Evolutionary conservation across 2,113 vertebrate species (phyloP).

Genomic region (Amazona guildingii): DNA sequence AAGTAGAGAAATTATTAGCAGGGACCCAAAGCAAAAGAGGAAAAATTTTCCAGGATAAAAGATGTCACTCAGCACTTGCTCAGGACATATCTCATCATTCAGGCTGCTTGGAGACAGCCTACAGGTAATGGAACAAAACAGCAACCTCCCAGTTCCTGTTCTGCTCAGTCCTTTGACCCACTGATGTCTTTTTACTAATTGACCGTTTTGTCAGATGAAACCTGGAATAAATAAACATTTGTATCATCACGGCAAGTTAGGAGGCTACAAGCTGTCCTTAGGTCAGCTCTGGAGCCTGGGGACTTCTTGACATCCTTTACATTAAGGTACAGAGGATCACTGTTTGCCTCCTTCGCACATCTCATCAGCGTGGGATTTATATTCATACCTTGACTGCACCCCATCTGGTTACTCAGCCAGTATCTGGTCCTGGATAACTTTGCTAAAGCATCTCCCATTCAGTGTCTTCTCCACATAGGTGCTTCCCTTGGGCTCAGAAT

Average conservation of each 20-base stretch:
- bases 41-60: background rate
- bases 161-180: background rate
- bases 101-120: background rate
- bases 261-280: background rate
- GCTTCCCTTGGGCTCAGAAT: background rate
- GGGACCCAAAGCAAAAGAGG: background rate
- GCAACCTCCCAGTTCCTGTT: background rate
- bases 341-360: background rate
- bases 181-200: background rate
- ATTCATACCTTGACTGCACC: background rate
- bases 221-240: background rate
- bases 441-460: background rate
- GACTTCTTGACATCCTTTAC: background rate
- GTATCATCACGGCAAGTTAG: background rate
- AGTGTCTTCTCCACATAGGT: accelerated
- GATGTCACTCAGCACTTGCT: background rate
- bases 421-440: background rate
- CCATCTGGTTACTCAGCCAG: background rate
- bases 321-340: background rate
- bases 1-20: background rate
- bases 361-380: accelerated
- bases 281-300: background rate
- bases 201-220: background rate
- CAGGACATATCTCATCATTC: background rate
- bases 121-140: background rate